Percentiles rank a stretch among this genome's conserved stretches.
These are phyloP conservation scores for Drosophila tsacasi DNA, from an alignment of 1,140 invertebrate species.

Conservation along the genomic window DNA sequence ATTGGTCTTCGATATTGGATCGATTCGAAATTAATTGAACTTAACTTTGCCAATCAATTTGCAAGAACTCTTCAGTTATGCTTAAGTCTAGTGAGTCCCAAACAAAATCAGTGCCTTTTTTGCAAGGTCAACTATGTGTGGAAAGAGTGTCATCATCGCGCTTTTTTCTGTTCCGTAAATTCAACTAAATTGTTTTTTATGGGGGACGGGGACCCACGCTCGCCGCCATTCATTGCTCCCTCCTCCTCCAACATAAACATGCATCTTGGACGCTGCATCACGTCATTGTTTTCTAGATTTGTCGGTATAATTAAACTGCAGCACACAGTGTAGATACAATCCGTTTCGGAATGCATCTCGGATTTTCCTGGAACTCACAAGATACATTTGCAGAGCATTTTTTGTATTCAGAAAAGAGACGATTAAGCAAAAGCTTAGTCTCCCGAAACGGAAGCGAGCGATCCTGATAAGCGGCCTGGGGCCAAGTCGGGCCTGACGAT, in stretches of 20 bases:
- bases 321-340: conserved; percentile 14
- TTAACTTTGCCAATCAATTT: conserved; percentile 41
- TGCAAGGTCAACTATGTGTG: conserved; percentile 41
- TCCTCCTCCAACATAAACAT: conserved; percentile 21
- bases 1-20: conserved; percentile 43
- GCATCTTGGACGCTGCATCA: conserved; percentile 57
- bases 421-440: conserved; percentile 69
- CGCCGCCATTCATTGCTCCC: conserved; percentile 23
- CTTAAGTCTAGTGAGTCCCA: neutral
- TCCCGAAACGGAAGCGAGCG: conserved; percentile 67
- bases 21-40: conserved; percentile 56
- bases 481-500: conserved; percentile 57
- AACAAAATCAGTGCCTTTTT: conserved; percentile 6
- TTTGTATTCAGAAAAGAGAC: conserved; percentile 27
- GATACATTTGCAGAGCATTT: conserved; percentile 34
- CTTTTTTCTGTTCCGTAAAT: conserved; percentile 58
- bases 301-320: conserved; percentile 79
- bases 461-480: conserved; percentile 64
- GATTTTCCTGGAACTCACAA: conserved; percentile 49
- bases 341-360: conserved; percentile 49
- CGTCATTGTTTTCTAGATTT: conserved; percentile 71
- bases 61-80: neutral
- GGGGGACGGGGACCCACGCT: neutral
- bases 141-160: conserved; percentile 27
- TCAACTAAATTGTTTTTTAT: conserved; percentile 43